Evolutionary conservation across 2,113 vertebrate genomes (phyloP), one percentile per base, ranked within the genome.

Genomic region (Choloepus hoffmanni): DNA sequence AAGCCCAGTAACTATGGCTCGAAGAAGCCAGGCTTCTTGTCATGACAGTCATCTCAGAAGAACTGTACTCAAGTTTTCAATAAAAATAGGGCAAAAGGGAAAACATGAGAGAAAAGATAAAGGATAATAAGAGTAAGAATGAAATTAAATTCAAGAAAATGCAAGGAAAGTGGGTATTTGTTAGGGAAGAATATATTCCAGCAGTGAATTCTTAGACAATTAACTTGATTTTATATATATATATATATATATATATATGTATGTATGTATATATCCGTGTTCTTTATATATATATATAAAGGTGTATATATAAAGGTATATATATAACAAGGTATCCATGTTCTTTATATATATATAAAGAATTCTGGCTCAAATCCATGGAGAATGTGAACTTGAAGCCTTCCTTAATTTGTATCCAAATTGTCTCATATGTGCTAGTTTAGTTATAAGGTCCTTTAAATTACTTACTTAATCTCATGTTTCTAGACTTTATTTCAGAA

Each of bases 111-210:
- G 36, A 70, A 79, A 77, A 94, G 33, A 67, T 82, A 30, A 82
- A 76, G 28, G n/a, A 79, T 60, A 62, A 36, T 77, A 81, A 96
- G 85, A 90, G 8, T 73, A 16, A 30, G 72, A 50, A 58, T 83
- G 50, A 73, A 81, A 55, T 94, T 70, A 84, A 90, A 87, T 76
- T 85, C 48, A 91, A 85, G 77, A 33, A 95, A 90, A 60, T 68
- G 5, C n/a, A 85, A 43, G 79, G 48, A 94, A 90, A 62, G 5
- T 73, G 15, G 53, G 10, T 43, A 70, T 94, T 84, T 50, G 48
- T 94, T 55, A 84, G 79, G 7, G 36, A 88, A 50, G 30, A 78
- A 67, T 73, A 18, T 67, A 70, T 94, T 79, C 30, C 26, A 85
- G 43, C 36, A 8, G 67, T 79, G 63, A 94, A 74, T 60, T 90